Evolutionary conservation across 2,888 invertebrate genomes (phyloP), one percentile per base, ranked within the genome.

Genomic region (Troides oblongomaculatus): DNA sequence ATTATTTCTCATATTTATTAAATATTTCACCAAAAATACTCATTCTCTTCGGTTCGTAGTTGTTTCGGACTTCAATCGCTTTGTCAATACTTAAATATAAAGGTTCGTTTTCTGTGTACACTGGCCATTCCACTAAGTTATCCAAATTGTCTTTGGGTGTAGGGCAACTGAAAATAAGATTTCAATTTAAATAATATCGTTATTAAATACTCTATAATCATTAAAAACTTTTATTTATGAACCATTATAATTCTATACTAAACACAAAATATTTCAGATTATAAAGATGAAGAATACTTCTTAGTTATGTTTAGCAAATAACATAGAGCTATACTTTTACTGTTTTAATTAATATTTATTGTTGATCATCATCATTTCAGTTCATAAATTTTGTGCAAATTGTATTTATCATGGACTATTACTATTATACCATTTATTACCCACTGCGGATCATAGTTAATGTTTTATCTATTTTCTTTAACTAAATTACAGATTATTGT

Each of bases 11-110:
- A 72, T 82, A 82, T 75, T 82, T 83, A 18, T 78, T 72, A 72
- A 79, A 78, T 21, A 82, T 79, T 73, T 80, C 78, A 65, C 79
- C 74, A 69, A 82, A 86, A 18, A 85, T 72, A 2, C 76, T 76
- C 72, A 85, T 83, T 74, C 76, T 84, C 23, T 76, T 74, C 12
- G 79, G 77, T 71, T 81, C 77, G 58, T 83, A 81, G 64, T 81
- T 69, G 17, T 72, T 70, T 72, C 76, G 72, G 25, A 82, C 71
- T 56, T 68, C 73, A 57, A 83, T 66, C 61, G 77, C 72, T 57
- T 80, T 76, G 58, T 81, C 77, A 30, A 86, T 80, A 18, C 76
- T 76, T 2, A 85, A 72, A 62, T 79, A 81, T 10, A 70, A 56
- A 36, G 74, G 75, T 2, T 74, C 68, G 1, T 71, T 67, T 50